phyloP scores from a whole-genome alignment of 1,140 invertebrate species.

The Hylyphantes graminicola region DNA sequence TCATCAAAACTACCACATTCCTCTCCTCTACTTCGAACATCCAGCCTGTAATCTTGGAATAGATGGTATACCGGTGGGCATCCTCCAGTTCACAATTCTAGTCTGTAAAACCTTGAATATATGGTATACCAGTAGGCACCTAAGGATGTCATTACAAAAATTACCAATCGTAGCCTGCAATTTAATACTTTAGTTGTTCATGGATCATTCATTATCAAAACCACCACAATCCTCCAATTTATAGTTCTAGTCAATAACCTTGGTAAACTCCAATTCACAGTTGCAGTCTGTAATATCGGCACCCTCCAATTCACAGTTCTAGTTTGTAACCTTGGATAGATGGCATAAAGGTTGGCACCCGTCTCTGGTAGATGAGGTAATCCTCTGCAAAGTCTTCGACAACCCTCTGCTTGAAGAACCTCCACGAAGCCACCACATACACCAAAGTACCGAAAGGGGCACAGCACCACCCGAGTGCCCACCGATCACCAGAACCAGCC shows the following conservation, averaged over 20 bases:
- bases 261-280: constrained; percentile 63
- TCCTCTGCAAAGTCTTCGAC: constrained; percentile 79
- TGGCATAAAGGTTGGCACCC: constrained; percentile 89
- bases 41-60: constrained; percentile 79
- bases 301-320: constrained; percentile 63
- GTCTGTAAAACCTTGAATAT: constrained; percentile 85
- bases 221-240: constrained; percentile 68
- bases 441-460: constrained; percentile 84
- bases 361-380: constrained; percentile 88
- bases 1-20: constrained; percentile 65
- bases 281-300: no score
- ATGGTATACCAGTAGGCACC: constrained; percentile 91
- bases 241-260: constrained; percentile 74
- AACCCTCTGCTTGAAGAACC: constrained; percentile 86
- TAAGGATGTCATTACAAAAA: constrained; percentile 98
- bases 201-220: no score
- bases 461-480: constrained; percentile 85
- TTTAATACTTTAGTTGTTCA: no score
- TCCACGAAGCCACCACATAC: constrained; percentile 86
- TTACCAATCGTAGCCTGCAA: constrained; percentile 76
- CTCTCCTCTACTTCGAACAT: no score
- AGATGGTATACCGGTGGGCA: constrained; percentile 92
- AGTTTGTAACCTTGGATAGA: constrained; percentile 84
- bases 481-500: constrained; percentile 99
- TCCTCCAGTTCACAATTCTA: constrained; percentile 69